Conservation (phyloP, 2,888 invertebrate genomes). For the Bellardia bayeri region DNA sequence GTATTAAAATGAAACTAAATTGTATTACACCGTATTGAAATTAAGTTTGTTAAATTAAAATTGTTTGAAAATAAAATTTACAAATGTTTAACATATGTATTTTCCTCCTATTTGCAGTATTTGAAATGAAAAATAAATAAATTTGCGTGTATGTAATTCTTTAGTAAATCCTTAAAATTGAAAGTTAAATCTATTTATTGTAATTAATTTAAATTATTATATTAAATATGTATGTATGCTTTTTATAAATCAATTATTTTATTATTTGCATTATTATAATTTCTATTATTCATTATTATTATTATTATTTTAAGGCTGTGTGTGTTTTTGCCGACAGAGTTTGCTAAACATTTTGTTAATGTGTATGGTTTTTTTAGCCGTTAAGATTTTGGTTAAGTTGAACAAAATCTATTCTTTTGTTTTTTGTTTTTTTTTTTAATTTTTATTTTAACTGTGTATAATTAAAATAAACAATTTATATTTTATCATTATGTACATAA, state of each 20-base stretch:
- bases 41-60: no score
- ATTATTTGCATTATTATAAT: background rate
- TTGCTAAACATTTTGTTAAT: slow-evolving; percentile 59
- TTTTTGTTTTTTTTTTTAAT: slow-evolving; percentile 8
- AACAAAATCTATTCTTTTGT: slow-evolving; percentile 22
- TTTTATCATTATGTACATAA: slow-evolving; percentile 61
- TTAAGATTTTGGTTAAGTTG: slow-evolving; percentile 15
- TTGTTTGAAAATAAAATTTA: background rate
- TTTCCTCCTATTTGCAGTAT: background rate
- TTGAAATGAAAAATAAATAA: background rate
- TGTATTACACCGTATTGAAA: no score
- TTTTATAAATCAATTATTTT: background rate
- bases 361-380: slow-evolving; percentile 35
- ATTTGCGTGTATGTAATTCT: no score
- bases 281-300: background rate
- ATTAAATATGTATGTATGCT: no score
- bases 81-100: background rate
- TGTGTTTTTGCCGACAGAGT: slow-evolving; percentile 62
- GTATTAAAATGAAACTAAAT: no score
- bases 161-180: background rate
- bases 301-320: slow-evolving; percentile 60
- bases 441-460: background rate
- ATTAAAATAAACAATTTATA: slow-evolving; percentile 56
- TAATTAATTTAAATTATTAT: background rate
- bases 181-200: background rate